Evolutionary conservation across 1,140 invertebrate species (phyloP).

Genomic region (Branchinecta lynchi): DNA sequence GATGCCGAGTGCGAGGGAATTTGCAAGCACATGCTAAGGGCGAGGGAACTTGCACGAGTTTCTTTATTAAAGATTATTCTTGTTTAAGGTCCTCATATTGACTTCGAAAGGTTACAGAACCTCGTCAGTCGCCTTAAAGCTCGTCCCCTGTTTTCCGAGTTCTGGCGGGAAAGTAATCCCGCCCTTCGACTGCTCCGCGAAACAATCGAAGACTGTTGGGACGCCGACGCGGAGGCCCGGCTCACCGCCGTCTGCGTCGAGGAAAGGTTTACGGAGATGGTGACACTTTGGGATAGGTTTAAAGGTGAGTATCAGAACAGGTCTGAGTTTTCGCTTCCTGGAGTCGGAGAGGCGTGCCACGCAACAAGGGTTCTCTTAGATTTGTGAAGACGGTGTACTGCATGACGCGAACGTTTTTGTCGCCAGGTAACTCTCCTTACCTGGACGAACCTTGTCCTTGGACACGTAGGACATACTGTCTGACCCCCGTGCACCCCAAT

Average conservation of each 20-base stretch:
- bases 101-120: slow-evolving; percentile 56
- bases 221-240: slow-evolving; percentile 79
- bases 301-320: slow-evolving; percentile 27
- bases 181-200: slow-evolving; percentile 57
- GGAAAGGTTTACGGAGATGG: slow-evolving; percentile 61
- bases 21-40: no score
- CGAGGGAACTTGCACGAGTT: no score
- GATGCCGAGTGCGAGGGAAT: no score
- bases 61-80: slow-evolving; percentile 20
- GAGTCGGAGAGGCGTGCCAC: no score
- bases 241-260: slow-evolving; percentile 77
- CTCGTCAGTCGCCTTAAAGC: slow-evolving; percentile 68
- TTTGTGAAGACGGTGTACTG: no score
- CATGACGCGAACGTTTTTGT: no score
- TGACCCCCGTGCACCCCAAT: no score
- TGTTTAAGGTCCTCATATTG: slow-evolving; percentile 45
- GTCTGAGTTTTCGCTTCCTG: no score
- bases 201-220: slow-evolving; percentile 88
- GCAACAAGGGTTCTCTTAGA: no score
- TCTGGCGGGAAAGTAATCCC: slow-evolving; percentile 43
- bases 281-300: slow-evolving; percentile 36
- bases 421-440: no score
- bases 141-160: slow-evolving; percentile 54
- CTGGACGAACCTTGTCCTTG: no score
- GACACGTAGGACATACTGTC: no score